Evolutionary conservation across 1,140 invertebrate genomes (phyloP), one percentile per base, ranked within the genome.

Genomic region (Drosophila teissieri): DNA sequence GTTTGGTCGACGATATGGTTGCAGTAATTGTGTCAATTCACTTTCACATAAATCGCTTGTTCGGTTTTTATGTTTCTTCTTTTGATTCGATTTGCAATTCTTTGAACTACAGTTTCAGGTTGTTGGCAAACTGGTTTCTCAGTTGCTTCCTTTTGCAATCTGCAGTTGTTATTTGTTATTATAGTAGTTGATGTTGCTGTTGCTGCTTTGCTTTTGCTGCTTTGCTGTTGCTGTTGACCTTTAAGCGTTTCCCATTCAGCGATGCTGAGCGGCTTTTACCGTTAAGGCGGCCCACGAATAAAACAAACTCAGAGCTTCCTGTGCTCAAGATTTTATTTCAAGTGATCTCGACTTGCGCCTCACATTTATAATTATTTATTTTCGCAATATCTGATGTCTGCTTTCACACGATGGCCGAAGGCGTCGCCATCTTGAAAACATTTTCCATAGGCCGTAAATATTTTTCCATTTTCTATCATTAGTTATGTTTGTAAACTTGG

Each of bases 101-200:
- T 75, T 76, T 80, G 72, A 72, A 78, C 60, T 70, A 88, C 70
- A 88, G 62, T 83, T 80, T 80, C 63, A 76, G 73, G 63, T 68
- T 73, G 74, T 78, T 89, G 60, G 80, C 57, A 72, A 90, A 90
- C 81, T 82, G 86, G 85, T 90, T 90, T 86, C 62, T 62, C 78
- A 67, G 88, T 64, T 82, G 86, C 81, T 90, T 90, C 86, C 81
- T 90, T 90, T 90, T 88, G 81, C 78, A 85, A 85, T 76, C 86
- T 79, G 70, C 81, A 78, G 73, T 73, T 68, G 62, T 83, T 62
- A 60, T 44, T 77, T 57, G 14, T 74, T 60, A 42, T 58, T 77
- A 36, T 31, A 40, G 53, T 64, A 48, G 45, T 79, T 78, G 54
- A 44, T 60, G 52, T 22, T 45, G 17, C 14, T 45, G n/a, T 78